A percentile compares a stretch with the other conserved stretches of the same genome.
Evolutionary conservation across 2,888 invertebrate genomes (phyloP).

Genomic region (Eudasyphora cyanicolor): DNA sequence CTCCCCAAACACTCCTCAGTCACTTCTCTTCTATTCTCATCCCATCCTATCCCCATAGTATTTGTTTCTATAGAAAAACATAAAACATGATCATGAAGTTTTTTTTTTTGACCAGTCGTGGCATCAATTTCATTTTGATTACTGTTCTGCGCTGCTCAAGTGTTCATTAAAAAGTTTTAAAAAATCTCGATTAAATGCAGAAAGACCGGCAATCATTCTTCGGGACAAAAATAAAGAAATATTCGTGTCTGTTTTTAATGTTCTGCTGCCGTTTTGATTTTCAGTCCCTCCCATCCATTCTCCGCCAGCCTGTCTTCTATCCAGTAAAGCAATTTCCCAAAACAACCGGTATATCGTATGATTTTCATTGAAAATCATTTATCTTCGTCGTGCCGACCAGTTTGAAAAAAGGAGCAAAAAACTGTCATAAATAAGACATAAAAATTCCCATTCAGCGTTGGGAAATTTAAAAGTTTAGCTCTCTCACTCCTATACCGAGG

Average conservation of each 20-base stretch:
- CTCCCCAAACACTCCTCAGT: not conserved
- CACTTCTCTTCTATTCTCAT: no score
- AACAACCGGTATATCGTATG: not conserved
- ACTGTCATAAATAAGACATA: not conserved
- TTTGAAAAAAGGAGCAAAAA: not conserved
- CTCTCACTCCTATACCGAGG: no score
- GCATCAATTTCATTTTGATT: not conserved
- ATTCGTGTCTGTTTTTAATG: not conserved
- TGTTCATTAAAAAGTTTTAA: constrained; percentile 51
- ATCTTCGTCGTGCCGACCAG: not conserved
- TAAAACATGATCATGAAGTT: constrained; percentile 6
- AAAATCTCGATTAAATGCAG: constrained; percentile 13
- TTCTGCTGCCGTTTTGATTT: not conserved
- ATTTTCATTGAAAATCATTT: not conserved
- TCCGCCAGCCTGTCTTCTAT: not conserved
- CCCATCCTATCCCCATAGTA: no score
- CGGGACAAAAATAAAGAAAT: not conserved
- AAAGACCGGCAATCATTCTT: constrained; percentile 23
- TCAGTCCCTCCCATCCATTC: not conserved
- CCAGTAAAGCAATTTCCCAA: not conserved
- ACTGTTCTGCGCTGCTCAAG: not conserved
- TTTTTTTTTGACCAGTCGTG: not conserved
- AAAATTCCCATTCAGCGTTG: not conserved
- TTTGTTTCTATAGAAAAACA: no score
- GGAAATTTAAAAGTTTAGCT: not conserved